These are phyloP conservation scores for Andrena flavipes DNA, from an alignment of 2,888 invertebrate genomes.

Conservation along the genomic window DNA sequence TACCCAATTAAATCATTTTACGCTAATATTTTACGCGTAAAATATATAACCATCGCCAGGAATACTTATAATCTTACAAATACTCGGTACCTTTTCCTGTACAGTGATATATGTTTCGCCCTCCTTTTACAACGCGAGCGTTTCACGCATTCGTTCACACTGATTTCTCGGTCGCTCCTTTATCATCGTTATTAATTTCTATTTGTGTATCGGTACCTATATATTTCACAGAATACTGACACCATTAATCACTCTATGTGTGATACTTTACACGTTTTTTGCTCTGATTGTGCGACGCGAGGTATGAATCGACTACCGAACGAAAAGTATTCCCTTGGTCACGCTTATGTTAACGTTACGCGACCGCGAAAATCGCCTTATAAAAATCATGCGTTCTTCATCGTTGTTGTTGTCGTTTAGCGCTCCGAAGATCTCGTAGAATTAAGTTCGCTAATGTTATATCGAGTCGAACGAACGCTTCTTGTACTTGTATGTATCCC, in stretches of 20 bases:
- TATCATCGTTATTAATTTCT: neutral
- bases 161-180: neutral
- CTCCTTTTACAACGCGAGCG: neutral
- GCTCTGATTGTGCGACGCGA: neutral
- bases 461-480: slow-evolving; percentile 40
- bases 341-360: neutral
- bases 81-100: slow-evolving; percentile 21
- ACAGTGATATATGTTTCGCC: neutral
- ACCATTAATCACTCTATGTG: neutral
- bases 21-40: slow-evolving; percentile 8
- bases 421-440: slow-evolving; percentile 64
- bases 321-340: neutral
- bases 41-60: slow-evolving; percentile 1
- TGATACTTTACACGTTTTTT: neutral
- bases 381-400: slow-evolving; percentile 17
- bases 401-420: slow-evolving; percentile 24
- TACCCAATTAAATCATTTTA: slow-evolving; percentile 18
- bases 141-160: slow-evolving; percentile 1
- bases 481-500: slow-evolving; percentile 29
- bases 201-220: slow-evolving; percentile 34
- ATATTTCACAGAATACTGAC: slow-evolving; percentile 8
- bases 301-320: neutral
- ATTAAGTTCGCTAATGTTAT: slow-evolving; percentile 54
- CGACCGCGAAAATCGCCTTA: neutral
- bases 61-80: slow-evolving; percentile 42